These are phyloP conservation scores for Callipepla californica DNA, from an alignment of 2,113 vertebrate species.

Conservation along the genomic window DNA sequence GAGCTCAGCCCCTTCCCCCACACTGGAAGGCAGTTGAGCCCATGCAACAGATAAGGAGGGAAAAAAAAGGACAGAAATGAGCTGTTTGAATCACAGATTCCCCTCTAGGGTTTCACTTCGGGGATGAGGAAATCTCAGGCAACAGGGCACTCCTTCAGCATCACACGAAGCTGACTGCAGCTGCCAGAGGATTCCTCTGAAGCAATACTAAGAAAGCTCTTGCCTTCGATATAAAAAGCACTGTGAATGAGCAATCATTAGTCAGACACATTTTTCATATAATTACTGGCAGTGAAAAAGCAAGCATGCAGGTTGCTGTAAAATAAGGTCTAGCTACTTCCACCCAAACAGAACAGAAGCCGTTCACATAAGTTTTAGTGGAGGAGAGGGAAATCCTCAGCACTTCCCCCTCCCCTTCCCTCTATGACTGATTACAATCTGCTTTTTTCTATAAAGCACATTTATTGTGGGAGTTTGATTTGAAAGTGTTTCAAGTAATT, in stretches of 20 bases:
- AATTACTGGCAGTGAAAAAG: conserved; percentile 72
- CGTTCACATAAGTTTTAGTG: conserved; percentile 48
- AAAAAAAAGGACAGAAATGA: neutral
- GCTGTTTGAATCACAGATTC: neutral
- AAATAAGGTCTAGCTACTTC: conserved; percentile 68
- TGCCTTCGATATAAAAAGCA: conserved; percentile 47
- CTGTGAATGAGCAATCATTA: conserved; percentile 62
- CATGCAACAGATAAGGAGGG: neutral
- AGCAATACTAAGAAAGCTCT: conserved; percentile 11
- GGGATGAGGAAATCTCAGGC: neutral
- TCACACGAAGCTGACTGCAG: conserved; percentile 6
- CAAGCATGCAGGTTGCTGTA: conserved; percentile 26
- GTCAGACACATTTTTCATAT: conserved; percentile 64
- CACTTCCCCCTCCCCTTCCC: neutral
- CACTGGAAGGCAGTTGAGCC: neutral
- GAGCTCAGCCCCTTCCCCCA: neutral
- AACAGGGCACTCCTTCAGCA: neutral
- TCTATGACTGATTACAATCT: conserved; percentile 62
- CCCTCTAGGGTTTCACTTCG: neutral
- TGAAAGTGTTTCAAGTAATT: conserved; percentile 70
- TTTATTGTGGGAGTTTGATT: conserved; percentile 73
- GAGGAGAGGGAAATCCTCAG: conserved; percentile 35
- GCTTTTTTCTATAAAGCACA: conserved; percentile 65
- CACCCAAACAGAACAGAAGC: conserved; percentile 77
- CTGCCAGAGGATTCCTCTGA: conserved; percentile 27